Conservation (phyloP, 2,797 vertebrate genomes). For the Chaenodraco wilsoni region DNA sequence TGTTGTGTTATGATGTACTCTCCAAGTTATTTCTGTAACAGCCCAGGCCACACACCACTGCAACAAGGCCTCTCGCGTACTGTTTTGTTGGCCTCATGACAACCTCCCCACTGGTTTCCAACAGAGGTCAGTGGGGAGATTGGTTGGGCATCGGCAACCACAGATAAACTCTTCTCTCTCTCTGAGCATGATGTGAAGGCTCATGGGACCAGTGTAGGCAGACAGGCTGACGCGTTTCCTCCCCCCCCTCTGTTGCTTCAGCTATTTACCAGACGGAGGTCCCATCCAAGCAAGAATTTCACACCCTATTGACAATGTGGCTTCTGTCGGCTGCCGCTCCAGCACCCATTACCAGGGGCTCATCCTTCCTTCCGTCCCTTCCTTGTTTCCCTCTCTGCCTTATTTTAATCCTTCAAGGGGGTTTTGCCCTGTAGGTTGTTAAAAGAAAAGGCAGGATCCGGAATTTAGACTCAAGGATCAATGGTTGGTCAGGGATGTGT, state of each 20-base stretch:
- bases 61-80: slow-evolving; percentile 21
- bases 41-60: slow-evolving; percentile 44
- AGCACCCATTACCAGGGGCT: slow-evolving; percentile 68
- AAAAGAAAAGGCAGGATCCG: slow-evolving; percentile 62
- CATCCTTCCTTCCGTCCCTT: slow-evolving; percentile 70
- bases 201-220: slow-evolving; percentile 68
- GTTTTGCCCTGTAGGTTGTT: slow-evolving; percentile 40
- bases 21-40: slow-evolving; percentile 31
- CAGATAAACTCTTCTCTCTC: slow-evolving; percentile 69
- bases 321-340: slow-evolving; percentile 81
- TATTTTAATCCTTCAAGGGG: slow-evolving; percentile 54
- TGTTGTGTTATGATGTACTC: slow-evolving; percentile 28
- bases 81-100: slow-evolving; percentile 48
- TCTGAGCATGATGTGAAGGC: slow-evolving; percentile 63
- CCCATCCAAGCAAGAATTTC: slow-evolving; percentile 80
- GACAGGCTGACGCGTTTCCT: slow-evolving; percentile 73
- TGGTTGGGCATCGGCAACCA: slow-evolving; percentile 64
- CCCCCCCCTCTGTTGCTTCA: slow-evolving; percentile 55
- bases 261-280: slow-evolving; percentile 77
- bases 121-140: slow-evolving; percentile 64
- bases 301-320: slow-evolving; percentile 82
- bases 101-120: slow-evolving; percentile 48
- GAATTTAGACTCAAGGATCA: slow-evolving; percentile 41
- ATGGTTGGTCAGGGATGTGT: slow-evolving; percentile 51
- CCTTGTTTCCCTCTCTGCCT: slow-evolving; percentile 43